phyloP scores from a whole-genome alignment of 2,797 vertebrate genomes.

The Gadopsis bispinosus region DNA sequence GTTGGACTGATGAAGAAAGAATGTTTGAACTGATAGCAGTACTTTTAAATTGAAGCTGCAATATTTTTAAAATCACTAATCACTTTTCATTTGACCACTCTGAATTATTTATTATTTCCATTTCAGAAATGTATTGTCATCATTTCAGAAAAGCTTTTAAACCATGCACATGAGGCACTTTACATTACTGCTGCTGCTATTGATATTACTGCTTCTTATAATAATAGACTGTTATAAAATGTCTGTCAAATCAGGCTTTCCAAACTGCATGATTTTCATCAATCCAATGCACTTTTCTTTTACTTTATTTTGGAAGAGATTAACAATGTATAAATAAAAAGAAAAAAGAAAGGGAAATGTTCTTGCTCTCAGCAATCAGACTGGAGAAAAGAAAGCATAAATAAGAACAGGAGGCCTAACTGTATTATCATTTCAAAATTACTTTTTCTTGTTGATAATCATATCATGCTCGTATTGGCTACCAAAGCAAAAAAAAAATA shows the following conservation, averaged over 20 bases:
- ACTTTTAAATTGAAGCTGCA: background rate
- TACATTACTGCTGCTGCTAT: conserved; percentile 3
- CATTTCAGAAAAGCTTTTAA: background rate
- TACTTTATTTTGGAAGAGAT: background rate
- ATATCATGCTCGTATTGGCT: background rate
- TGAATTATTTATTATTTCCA: background rate
- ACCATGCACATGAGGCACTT: background rate
- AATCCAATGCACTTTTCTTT: background rate
- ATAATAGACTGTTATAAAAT: background rate
- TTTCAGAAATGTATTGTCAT: background rate
- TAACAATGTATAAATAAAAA: background rate
- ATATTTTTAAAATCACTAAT: background rate
- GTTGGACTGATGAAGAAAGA: background rate
- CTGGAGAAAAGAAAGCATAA: background rate
- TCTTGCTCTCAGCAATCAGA: background rate
- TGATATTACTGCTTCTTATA: background rate
- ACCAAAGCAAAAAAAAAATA: background rate
- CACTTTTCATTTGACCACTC: background rate
- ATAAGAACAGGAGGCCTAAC: background rate
- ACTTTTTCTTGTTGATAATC: too few species aligned
- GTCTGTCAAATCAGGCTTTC: background rate
- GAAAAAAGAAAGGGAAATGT: background rate
- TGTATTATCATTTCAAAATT: background rate
- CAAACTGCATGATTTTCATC: background rate
- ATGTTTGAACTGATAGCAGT: background rate